These are phyloP conservation scores for Tachina lurida DNA, from an alignment of 2,888 invertebrate species.

Conservation along the genomic window DNA sequence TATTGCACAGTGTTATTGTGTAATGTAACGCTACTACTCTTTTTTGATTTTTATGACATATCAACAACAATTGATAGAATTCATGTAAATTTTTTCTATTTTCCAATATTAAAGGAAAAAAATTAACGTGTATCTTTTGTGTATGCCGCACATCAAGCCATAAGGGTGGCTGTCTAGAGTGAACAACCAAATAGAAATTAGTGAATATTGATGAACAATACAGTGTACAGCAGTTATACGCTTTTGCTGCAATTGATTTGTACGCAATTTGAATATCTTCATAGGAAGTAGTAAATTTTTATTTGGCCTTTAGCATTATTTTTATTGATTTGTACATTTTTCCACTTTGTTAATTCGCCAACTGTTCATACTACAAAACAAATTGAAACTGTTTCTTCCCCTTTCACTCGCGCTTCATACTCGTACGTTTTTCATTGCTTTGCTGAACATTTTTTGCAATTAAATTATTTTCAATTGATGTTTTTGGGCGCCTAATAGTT, in stretches of 20 bases:
- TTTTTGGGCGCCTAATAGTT: slow-evolving; percentile 58
- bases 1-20: slow-evolving; percentile 32
- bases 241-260: slow-evolving; percentile 64
- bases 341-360: slow-evolving; percentile 81
- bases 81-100: slow-evolving; percentile 50
- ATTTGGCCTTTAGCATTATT: slow-evolving; percentile 61
- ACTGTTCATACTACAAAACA: slow-evolving; percentile 75
- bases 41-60: slow-evolving; percentile 72
- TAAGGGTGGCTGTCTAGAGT: slow-evolving; percentile 48
- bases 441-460: slow-evolving; percentile 47
- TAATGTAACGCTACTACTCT: slow-evolving; percentile 63
- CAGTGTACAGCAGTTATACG: slow-evolving; percentile 29
- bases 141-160: neutral
- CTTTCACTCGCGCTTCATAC: neutral
- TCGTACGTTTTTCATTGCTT: neutral
- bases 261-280: slow-evolving; percentile 60
- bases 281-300: slow-evolving; percentile 33
- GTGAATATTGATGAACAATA: slow-evolving; percentile 51
- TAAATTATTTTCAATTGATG: slow-evolving; percentile 59
- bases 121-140: neutral
- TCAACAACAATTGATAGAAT: slow-evolving; percentile 72
- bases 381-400: slow-evolving; percentile 71
- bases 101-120: slow-evolving; percentile 2
- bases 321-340: slow-evolving; percentile 73
- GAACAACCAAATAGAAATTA: slow-evolving; percentile 48